These are phyloP conservation scores for Drosophila quadrilineata DNA, from an alignment of 1,140 invertebrate species.

Conservation along the genomic window DNA sequence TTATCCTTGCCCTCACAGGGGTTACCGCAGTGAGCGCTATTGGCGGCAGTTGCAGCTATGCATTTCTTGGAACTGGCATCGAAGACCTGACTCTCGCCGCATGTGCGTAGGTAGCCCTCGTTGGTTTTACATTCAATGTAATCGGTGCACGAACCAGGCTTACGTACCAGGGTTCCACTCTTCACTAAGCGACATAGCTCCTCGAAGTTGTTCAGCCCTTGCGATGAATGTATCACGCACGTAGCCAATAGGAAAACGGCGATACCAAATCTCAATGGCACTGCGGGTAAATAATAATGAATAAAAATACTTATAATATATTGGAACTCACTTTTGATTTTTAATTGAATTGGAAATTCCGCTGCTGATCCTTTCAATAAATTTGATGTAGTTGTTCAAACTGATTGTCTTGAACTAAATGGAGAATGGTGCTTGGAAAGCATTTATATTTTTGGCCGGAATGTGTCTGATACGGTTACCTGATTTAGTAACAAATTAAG, in stretches of 20 bases:
- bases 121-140: conserved; percentile 52
- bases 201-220: conserved; percentile 24
- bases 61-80: conserved; percentile 32
- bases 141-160: conserved; percentile 56
- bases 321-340: conserved; percentile 19
- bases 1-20: conserved; percentile 49
- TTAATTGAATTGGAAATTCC: conserved; percentile 20
- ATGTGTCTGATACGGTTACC: conserved; percentile 24
- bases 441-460: conserved; percentile 34
- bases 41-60: conserved; percentile 15
- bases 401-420: conserved; percentile 29
- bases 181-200: conserved; percentile 60
- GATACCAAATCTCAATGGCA: not conserved
- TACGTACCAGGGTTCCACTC: conserved; percentile 48
- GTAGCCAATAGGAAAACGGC: conserved; percentile 15
- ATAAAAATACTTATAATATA: not conserved
- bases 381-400: conserved; percentile 10
- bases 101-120: conserved; percentile 21
- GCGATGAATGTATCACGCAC: not conserved
- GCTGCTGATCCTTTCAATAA: not conserved
- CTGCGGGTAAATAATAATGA: conserved; percentile 15
- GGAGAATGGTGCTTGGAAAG: conserved; percentile 12
- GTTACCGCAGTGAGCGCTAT: conserved; percentile 45
- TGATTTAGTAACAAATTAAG: conserved; percentile 31
- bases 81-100: conserved; percentile 26